Evolutionary conservation across 2,113 vertebrate species (phyloP).

Genomic region (Corythoichthys intestinalis): DNA sequence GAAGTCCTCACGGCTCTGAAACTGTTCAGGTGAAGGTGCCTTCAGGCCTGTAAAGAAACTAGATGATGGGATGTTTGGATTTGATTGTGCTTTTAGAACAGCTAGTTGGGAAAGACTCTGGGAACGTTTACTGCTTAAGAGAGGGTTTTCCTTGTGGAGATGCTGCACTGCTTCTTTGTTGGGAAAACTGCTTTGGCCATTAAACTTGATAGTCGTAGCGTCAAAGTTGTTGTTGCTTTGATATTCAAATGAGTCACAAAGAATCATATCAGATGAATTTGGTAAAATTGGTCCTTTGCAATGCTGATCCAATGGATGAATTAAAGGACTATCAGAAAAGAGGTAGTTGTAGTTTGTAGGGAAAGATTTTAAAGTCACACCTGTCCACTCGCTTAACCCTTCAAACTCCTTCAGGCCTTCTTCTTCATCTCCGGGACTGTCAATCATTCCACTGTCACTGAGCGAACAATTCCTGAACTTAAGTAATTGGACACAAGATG

Average conservation of each 20-base stretch:
- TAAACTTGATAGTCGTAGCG: conserved; percentile 49
- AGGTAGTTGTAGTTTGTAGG: conserved; percentile 74
- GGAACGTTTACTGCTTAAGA: conserved; percentile 91
- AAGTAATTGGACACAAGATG: conserved; percentile 87
- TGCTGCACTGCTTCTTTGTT: conserved; percentile 59
- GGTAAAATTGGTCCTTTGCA: conserved; percentile 51
- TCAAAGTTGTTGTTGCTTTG: conserved; percentile 45
- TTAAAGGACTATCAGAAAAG: conserved; percentile 83
- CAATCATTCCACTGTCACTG: conserved; percentile 91
- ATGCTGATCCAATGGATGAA: conserved; percentile 60
- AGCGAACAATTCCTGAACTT: conserved; percentile 81
- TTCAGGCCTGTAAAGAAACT: conserved; percentile 85
- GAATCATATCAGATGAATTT: conserved; percentile 75
- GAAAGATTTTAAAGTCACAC: conserved; percentile 55
- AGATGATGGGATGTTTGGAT: conserved; percentile 58
- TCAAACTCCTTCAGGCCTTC: conserved; percentile 82
- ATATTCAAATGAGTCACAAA: conserved; percentile 76
- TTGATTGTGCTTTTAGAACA: conserved; percentile 82
- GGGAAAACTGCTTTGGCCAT: conserved; percentile 66
- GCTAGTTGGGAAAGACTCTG: conserved; percentile 95
- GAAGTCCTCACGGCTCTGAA: conserved; percentile 94
- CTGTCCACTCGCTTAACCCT: conserved; percentile 81
- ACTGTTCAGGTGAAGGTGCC: conserved; percentile 90
- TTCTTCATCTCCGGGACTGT: conserved; percentile 81
- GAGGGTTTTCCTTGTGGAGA: conserved; percentile 81